phyloP scores from a whole-genome alignment of 2,888 invertebrate species.

The Amphipoea lucens region DNA sequence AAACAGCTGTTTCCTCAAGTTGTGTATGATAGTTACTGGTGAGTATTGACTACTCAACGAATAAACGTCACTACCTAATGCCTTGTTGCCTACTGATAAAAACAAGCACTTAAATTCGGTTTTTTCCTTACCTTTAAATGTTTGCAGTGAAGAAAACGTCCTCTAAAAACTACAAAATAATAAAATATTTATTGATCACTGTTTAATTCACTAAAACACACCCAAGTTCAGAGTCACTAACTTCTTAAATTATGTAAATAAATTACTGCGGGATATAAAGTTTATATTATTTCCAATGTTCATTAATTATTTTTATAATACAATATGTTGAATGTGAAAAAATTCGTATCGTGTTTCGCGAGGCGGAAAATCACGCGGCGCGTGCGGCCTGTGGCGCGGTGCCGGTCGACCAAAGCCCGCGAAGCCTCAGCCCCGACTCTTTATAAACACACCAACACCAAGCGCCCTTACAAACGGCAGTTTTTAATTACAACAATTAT shows the following conservation, averaged over 20 bases:
- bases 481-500: constrained; percentile 85
- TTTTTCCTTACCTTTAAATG: constrained; percentile 68
- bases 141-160: constrained; percentile 58
- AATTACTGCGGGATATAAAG: not conserved
- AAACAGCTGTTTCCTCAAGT: constrained; percentile 37
- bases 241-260: constrained; percentile 22
- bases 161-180: constrained; percentile 61
- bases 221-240: constrained; percentile 34
- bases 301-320: constrained; percentile 15
- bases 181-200: constrained; percentile 54
- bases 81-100: constrained; percentile 41
- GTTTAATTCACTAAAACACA: constrained; percentile 59
- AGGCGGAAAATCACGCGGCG: constrained; percentile 58
- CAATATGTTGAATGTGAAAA: not conserved
- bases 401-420: constrained; percentile 71
- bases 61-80: constrained; percentile 7
- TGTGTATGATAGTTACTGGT: not conserved
- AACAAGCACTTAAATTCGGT: not conserved
- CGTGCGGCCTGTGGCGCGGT: constrained; percentile 74
- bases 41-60: constrained; percentile 17
- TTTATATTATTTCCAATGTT: constrained; percentile 4
- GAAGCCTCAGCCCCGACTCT: constrained; percentile 78
- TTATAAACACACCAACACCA: constrained; percentile 78
- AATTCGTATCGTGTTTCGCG: constrained; percentile 36
- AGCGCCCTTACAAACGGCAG: constrained; percentile 80